Evolutionary conservation across 2,113 vertebrate species (phyloP).

Genomic region (Caretta caretta): DNA sequence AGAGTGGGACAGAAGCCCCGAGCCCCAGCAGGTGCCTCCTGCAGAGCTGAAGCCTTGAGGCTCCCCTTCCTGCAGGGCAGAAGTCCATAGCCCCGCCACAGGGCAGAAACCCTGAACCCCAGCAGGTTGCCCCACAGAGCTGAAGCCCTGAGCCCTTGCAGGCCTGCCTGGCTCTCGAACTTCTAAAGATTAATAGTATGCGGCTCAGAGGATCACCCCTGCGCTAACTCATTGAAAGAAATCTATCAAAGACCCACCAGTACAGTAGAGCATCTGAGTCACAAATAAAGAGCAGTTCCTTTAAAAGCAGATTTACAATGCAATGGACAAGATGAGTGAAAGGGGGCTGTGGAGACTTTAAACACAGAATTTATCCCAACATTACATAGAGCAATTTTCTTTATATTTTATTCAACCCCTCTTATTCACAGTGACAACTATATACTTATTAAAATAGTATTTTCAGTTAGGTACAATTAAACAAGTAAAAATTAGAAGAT

Average conservation of each 20-base stretch:
- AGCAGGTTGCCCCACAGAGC: no score
- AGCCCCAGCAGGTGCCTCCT: no score
- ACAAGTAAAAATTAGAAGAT: neutral
- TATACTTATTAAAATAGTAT: neutral
- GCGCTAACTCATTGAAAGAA: neutral
- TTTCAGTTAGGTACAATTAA: neutral
- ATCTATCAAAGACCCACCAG: neutral
- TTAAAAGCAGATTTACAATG: neutral
- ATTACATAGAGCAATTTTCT: neutral
- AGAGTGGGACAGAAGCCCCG: no score
- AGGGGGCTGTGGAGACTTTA: neutral
- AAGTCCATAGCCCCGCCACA: no score
- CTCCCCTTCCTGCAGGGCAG: no score
- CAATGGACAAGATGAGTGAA: neutral
- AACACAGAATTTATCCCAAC: neutral
- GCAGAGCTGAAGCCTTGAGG: no score
- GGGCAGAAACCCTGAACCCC: no score
- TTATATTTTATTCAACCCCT: neutral
- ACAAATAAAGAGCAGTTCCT: neutral
- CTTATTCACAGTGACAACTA: neutral
- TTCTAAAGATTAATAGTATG: no score
- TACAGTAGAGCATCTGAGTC: neutral
- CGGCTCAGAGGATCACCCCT: no score
- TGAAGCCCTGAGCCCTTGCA: no score
- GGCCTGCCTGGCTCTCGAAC: no score